Evolutionary conservation across 2,113 vertebrate species (phyloP).

Genomic region (Thamnophis sirtalis): DNA sequence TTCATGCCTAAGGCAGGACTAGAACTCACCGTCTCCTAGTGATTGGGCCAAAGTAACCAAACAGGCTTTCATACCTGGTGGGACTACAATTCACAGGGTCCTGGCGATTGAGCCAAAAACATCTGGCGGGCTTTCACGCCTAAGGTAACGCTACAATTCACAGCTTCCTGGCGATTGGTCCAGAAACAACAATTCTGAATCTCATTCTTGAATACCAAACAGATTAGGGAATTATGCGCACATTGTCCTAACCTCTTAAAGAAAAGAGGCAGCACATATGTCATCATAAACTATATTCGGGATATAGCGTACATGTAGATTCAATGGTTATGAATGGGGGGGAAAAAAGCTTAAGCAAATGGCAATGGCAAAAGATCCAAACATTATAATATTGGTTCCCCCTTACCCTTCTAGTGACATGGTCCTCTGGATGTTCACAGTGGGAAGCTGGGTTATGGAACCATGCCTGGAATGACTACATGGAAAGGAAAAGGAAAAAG

Average conservation of each 20-base stretch:
- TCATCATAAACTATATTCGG: neutral
- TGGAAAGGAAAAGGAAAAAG: slow-evolving; percentile 26
- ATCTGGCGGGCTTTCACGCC: neutral
- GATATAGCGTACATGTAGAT: too few relatives aligned
- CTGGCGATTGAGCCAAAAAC: too few relatives aligned
- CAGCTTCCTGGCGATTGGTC: neutral
- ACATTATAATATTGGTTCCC: neutral
- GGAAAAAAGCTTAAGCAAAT: neutral
- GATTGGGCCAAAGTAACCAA: too few relatives aligned
- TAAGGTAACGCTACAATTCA: neutral
- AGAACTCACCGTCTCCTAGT: too few relatives aligned
- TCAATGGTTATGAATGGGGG: neutral
- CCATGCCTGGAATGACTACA: slow-evolving; percentile 76
- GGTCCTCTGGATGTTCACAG: slow-evolving; percentile 75
- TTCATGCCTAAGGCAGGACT: too few relatives aligned
- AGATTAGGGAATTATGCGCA: neutral
- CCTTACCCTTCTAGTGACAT: slow-evolving; percentile 80
- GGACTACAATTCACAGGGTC: too few relatives aligned
- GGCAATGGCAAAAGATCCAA: neutral
- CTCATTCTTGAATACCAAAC: neutral
- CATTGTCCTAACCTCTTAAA: neutral
- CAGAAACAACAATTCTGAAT: neutral
- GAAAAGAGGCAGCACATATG: neutral
- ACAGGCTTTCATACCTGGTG: too few relatives aligned
- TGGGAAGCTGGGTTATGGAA: slow-evolving; percentile 72